Evolutionary conservation across 2,113 vertebrate genomes (phyloP).

Genomic region (Pantherophis guttatus): DNA sequence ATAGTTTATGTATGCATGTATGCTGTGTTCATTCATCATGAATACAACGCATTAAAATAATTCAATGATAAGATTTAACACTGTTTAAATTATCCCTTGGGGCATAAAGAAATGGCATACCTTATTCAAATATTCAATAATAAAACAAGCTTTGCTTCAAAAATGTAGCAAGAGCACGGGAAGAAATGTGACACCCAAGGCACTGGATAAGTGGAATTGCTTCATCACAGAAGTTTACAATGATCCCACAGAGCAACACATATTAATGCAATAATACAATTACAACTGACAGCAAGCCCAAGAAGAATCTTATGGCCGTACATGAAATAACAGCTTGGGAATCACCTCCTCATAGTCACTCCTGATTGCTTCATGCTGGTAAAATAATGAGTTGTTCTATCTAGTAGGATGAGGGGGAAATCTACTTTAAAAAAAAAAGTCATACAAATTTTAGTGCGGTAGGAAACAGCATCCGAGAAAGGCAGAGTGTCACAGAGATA

Average conservation of each 20-base stretch:
- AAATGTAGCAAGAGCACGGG: background rate
- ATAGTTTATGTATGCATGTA: background rate
- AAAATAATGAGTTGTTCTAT: constrained; percentile 22
- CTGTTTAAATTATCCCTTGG: background rate
- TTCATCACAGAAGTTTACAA: background rate
- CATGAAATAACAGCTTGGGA: constrained; percentile 32
- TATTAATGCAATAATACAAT: constrained; percentile 4
- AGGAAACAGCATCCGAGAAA: background rate
- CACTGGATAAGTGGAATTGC: background rate
- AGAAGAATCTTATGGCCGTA: constrained; percentile 15
- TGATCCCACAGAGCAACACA: constrained; percentile 9
- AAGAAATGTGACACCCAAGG: background rate
- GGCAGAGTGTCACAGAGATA: background rate
- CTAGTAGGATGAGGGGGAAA: background rate
- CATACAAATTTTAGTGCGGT: background rate
- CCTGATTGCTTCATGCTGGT: constrained; percentile 9
- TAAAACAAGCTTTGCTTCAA: background rate
- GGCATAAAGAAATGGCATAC: background rate
- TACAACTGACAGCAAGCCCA: background rate
- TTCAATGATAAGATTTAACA: constrained; percentile 19
- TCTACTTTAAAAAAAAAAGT: background rate
- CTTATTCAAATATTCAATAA: constrained; percentile 10
- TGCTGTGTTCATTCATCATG: background rate
- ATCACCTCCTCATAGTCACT: constrained; percentile 10
- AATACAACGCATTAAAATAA: background rate